Percentiles rank a stretch among this genome's conserved stretches.
These are phyloP conservation scores for Actinia tenebrosa DNA, from an alignment of 64 coral and sea anemone genomes.

Conservation along the genomic window DNA sequence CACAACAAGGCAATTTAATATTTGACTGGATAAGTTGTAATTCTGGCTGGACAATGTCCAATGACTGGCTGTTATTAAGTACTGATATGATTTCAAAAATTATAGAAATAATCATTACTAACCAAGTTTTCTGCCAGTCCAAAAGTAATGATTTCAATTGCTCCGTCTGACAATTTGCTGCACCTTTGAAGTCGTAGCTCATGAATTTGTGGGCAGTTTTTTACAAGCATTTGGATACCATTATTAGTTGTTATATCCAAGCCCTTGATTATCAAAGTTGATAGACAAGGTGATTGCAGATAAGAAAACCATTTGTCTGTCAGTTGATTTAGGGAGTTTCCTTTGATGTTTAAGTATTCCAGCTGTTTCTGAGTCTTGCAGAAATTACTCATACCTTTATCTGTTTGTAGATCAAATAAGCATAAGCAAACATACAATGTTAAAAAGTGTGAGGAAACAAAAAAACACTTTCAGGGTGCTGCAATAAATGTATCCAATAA, in stretches of 20 bases:
- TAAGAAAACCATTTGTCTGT: slow-evolving; percentile 50
- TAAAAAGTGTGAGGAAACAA: too few relatives aligned
- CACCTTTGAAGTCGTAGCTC: slow-evolving; percentile 63
- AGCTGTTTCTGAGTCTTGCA: slow-evolving; percentile 57
- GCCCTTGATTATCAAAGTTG: slow-evolving; percentile 45
- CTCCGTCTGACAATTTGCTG: slow-evolving; percentile 48
- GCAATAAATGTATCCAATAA: too few relatives aligned
- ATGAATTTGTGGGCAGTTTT: slow-evolving; percentile 67
- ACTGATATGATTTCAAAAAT: too few relatives aligned
- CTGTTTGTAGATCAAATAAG: slow-evolving; percentile 29
- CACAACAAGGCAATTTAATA: too few relatives aligned
- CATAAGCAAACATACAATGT: not conserved
- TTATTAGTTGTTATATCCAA: slow-evolving; percentile 59
- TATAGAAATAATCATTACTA: slow-evolving; percentile 2
- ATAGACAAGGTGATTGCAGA: slow-evolving; percentile 41
- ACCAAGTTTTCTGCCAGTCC: slow-evolving; percentile 59
- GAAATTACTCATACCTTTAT: slow-evolving; percentile 58
- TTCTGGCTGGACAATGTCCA: too few relatives aligned
- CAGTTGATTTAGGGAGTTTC: slow-evolving; percentile 8
- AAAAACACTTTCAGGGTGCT: too few relatives aligned
- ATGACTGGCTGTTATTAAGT: too few relatives aligned
- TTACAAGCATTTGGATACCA: slow-evolving; percentile 50
- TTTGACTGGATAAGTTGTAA: too few relatives aligned
- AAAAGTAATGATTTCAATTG: slow-evolving; percentile 44
- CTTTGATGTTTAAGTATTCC: slow-evolving; percentile 48